Evolutionary conservation across 2,113 vertebrate species (phyloP), one percentile per base, ranked within the genome.

Genomic region (Rostratula benghalensis): DNA sequence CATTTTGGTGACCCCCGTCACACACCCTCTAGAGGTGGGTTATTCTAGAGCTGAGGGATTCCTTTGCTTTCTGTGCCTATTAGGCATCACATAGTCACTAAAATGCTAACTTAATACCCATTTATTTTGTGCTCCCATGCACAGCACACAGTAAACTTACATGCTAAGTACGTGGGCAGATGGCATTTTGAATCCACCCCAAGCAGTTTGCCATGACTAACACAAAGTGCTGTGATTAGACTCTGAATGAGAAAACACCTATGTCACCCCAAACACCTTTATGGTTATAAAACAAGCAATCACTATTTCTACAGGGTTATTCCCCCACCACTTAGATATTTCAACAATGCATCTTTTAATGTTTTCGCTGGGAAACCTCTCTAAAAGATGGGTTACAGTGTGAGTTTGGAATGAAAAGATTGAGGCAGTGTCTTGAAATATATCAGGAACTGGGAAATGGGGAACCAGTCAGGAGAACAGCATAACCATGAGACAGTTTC

Each of bases 81-180:
- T 60, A 82, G 65, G 78, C 27, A 60, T 60, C 19, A 30, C 48
- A 87, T 65, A 78, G 12, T 30, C 35, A 90, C 45, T 74, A 89
- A 90, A 91, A 75, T 7, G 3, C 19, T 90, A 80, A 63, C 16
- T 91, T 79, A 76, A 84, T 54, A 67, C 1, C 3, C 9, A 1
- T 93, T 92, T 92, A 90, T 96, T 95, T 94, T 67, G 45, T 56
- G 41, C 9, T 81, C n/a, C 61, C 30, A 18, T 78, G 35, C 45
- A 85, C 20, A 84, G 53, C 46, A 92, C 54, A 69, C 87, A 84
- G 25, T n/a, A 90, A 91, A 80, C 41, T 71, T 91, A 57, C 53
- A 41, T 28, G 61, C 18, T 82, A 71, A 91, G 50, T 70, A 39
- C 43, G 75, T 85, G 75, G 78, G 61, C 68, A 90, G 83, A 33